Evolutionary conservation across 2,797 vertebrate species (phyloP).

Genomic region (Tragopan temminckii): DNA sequence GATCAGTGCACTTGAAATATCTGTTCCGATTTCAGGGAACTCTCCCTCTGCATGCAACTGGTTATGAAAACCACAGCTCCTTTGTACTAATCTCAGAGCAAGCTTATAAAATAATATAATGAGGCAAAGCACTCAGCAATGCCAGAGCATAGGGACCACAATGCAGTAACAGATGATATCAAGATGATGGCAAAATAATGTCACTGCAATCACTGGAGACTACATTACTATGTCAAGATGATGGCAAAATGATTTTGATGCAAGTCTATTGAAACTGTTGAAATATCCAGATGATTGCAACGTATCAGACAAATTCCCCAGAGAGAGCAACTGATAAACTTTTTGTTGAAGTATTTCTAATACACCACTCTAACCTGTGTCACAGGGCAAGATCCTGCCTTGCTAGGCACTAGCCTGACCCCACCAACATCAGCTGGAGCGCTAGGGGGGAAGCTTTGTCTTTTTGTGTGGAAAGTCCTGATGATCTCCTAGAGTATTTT

Average conservation of each 20-base stretch:
- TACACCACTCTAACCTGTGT: background rate
- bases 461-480: background rate
- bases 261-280: slow-evolving; percentile 68
- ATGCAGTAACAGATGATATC: slow-evolving; percentile 66
- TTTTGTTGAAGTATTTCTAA: slow-evolving; percentile 37
- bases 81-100: slow-evolving; percentile 49
- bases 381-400: background rate
- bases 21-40: slow-evolving; percentile 54
- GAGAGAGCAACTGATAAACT: slow-evolving; percentile 34
- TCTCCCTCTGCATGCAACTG: slow-evolving; percentile 4
- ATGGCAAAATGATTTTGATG: slow-evolving; percentile 69
- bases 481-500: background rate
- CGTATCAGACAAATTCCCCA: slow-evolving; percentile 39
- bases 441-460: background rate
- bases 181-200: slow-evolving; percentile 77
- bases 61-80: slow-evolving; percentile 27
- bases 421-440: background rate
- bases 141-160: slow-evolving; percentile 69
- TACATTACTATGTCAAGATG: slow-evolving; percentile 75
- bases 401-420: background rate
- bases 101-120: slow-evolving; percentile 57
- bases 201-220: slow-evolving; percentile 71
- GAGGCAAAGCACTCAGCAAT: slow-evolving; percentile 63
- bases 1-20: slow-evolving; percentile 53
- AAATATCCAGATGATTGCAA: slow-evolving; percentile 72